A percentile compares a stretch with the other conserved stretches of the same genome.
Conservation (phyloP, 2,113 vertebrate genomes). For the Micronisus gabar region DNA sequence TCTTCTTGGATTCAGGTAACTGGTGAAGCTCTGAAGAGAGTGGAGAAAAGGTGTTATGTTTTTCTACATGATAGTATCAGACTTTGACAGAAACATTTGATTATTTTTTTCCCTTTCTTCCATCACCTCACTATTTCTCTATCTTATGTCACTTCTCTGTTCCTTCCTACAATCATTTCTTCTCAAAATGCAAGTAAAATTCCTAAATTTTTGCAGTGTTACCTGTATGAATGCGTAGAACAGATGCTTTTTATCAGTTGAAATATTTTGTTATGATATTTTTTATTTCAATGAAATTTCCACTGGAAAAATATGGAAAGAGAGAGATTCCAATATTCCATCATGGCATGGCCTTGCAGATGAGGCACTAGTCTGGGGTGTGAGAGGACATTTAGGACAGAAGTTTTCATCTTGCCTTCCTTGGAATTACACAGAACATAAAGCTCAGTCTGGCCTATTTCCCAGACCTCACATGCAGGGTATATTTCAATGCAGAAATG, state of each 20-base stretch:
- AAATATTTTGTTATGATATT: neutral
- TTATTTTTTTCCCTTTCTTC: neutral
- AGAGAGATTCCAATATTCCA: neutral
- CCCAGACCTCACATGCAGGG: neutral
- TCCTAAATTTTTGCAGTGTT: neutral
- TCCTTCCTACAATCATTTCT: neutral
- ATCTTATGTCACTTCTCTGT: neutral
- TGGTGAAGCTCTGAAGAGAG: neutral
- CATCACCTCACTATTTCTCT: neutral
- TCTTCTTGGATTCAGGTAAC: constrained; percentile 83
- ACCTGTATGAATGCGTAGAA: neutral
- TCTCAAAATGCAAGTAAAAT: neutral
- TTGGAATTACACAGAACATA: neutral
- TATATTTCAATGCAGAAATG: neutral
- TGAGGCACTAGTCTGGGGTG: neutral
- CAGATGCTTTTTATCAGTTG: neutral
- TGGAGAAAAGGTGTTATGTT: neutral
- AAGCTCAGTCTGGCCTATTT: neutral
- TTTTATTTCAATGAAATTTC: neutral
- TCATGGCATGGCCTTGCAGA: neutral
- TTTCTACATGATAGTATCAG: neutral
- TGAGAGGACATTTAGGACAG: neutral
- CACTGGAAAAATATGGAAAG: neutral
- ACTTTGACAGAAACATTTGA: neutral
- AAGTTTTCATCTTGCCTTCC: neutral